These are phyloP conservation scores for Nestor notabilis DNA, from an alignment of 2,113 vertebrate genomes.

Conservation along the genomic window DNA sequence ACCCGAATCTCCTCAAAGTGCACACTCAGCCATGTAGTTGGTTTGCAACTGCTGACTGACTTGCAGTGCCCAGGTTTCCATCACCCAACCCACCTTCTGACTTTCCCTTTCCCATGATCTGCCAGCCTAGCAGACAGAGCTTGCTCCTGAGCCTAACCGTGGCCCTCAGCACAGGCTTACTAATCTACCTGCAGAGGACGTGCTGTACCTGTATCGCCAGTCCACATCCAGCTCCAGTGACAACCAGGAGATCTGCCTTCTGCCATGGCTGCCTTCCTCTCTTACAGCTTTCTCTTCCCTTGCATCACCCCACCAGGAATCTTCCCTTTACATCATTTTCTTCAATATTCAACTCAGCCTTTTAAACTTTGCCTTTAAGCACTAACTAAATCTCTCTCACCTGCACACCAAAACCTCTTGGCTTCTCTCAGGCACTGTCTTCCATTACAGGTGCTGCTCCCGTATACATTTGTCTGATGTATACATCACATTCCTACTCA, in stretches of 20 bases:
- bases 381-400: not conserved
- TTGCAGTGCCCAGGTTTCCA: not conserved
- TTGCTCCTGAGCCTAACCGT: not conserved
- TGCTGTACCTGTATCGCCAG: not conserved
- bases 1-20: accelerated
- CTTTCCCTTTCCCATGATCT: not conserved
- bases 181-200: accelerated
- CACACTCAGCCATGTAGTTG: too few relatives aligned
- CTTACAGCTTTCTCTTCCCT: not conserved
- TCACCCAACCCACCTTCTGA: not conserved
- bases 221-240: not conserved
- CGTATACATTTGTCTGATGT: not conserved
- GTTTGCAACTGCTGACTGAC: not conserved
- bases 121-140: not conserved
- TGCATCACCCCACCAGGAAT: not conserved
- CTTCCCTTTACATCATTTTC: not conserved
- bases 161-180: not conserved
- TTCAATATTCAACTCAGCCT: not conserved
- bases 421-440: not conserved
- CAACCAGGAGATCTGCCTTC: not conserved
- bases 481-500: not conserved
- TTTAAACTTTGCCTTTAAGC: not conserved
- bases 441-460: not conserved
- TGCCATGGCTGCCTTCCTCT: not conserved
- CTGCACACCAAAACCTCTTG: not conserved